These are phyloP conservation scores for Urocolius indicus DNA, from an alignment of 2,113 vertebrate genomes.

Conservation along the genomic window DNA sequence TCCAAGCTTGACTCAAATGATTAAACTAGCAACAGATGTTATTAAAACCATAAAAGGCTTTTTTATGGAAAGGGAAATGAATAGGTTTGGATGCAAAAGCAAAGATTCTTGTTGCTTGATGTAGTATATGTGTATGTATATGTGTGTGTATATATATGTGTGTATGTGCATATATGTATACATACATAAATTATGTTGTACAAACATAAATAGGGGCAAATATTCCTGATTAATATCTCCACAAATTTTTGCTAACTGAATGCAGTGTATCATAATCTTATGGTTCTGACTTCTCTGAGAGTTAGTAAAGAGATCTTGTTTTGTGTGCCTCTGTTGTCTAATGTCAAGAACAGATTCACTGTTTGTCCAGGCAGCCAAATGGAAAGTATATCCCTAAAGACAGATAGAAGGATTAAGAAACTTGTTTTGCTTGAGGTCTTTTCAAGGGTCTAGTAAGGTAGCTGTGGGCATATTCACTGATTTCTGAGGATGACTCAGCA, in stretches of 20 bases:
- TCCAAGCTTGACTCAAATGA: constrained; percentile 30
- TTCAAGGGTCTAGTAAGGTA: not conserved
- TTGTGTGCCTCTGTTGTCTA: not conserved
- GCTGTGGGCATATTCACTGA: not conserved
- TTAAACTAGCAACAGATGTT: not conserved
- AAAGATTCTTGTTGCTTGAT: not conserved
- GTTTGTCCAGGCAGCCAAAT: not conserved
- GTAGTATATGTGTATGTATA: not conserved
- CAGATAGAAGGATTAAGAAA: not conserved
- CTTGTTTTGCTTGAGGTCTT: not conserved
- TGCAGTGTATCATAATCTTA: not conserved
- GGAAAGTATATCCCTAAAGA: not conserved
- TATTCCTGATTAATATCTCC: not conserved
- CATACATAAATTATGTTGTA: not conserved
- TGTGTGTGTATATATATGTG: not conserved
- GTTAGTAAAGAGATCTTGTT: not conserved
- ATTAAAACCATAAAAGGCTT: not conserved
- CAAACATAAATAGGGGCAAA: not conserved
- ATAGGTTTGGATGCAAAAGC: not conserved
- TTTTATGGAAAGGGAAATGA: not conserved
- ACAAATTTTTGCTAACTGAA: not conserved
- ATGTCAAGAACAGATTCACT: not conserved
- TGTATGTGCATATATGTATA: not conserved
- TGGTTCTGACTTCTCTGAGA: not conserved
- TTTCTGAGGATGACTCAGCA: not conserved